Evolutionary conservation across 2,888 invertebrate species (phyloP).

Genomic region (Lacanobia wlatinum): DNA sequence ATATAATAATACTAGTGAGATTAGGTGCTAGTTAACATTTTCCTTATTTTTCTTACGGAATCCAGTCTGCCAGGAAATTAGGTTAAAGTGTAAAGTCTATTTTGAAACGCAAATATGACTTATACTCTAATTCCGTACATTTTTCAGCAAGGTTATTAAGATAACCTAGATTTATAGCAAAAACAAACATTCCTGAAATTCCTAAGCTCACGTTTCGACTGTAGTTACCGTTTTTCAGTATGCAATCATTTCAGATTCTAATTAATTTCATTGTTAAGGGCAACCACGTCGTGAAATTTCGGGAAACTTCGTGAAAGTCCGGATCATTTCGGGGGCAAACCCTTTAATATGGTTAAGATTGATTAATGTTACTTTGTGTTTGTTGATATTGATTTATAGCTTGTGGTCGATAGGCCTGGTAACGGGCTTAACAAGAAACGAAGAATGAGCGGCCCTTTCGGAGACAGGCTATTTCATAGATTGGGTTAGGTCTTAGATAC

Average conservation of each 20-base stretch:
- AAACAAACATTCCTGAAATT: background rate
- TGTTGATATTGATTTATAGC: constrained; percentile 54
- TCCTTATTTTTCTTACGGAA: background rate
- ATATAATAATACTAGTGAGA: background rate
- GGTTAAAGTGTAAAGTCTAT: background rate
- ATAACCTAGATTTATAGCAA: constrained; percentile 1
- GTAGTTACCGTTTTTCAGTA: background rate
- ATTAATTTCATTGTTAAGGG: constrained; percentile 39
- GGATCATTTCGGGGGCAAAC: constrained; percentile 39
- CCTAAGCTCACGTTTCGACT: background rate
- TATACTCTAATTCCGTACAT: background rate
- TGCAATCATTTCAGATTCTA: constrained; percentile 20
- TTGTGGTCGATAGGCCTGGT: constrained; percentile 6
- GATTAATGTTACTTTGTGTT: constrained; percentile 59
- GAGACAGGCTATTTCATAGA: background rate
- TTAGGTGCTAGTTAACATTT: background rate
- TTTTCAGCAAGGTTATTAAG: constrained; percentile 10
- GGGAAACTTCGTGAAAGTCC: constrained; percentile 44
- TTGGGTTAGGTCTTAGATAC: background rate
- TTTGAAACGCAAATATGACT: constrained; percentile 5
- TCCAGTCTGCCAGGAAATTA: background rate
- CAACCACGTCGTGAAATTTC: constrained; percentile 27
- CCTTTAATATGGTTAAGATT: constrained; percentile 56
- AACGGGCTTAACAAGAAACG: constrained; percentile 18
- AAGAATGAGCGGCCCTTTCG: background rate